A percentile compares a stretch with the other conserved stretches of the same genome.
Evolutionary conservation across 2,797 vertebrate species (phyloP).

Genomic region (Adelosebastes latens): DNA sequence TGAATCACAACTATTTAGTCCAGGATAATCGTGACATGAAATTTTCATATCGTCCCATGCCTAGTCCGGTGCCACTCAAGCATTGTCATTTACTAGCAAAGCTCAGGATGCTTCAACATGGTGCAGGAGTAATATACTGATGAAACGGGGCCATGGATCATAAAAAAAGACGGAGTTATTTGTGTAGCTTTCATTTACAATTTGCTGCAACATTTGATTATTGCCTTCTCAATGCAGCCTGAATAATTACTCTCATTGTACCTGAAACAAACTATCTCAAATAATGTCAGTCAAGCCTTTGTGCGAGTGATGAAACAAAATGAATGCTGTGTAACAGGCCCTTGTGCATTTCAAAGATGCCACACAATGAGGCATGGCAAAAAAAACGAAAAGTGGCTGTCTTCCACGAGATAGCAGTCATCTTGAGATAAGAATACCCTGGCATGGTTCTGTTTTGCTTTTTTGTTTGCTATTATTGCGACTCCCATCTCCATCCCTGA

Average conservation of each 20-base stretch:
- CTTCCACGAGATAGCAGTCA: constrained; percentile 71
- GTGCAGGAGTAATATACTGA: background rate
- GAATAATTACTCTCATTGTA: constrained; percentile 75
- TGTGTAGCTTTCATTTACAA: constrained; percentile 45
- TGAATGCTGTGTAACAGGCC: constrained; percentile 70
- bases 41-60: rapidly evolving
- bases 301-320: constrained; percentile 71
- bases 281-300: constrained; percentile 73
- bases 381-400: constrained; percentile 73
- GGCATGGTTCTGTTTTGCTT: constrained; percentile 59
- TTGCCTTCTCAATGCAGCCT: constrained; percentile 41
- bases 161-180: background rate
- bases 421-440: constrained; percentile 75
- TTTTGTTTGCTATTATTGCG: constrained; percentile 70
- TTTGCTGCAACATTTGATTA: constrained; percentile 45
- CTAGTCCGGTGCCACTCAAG: no score
- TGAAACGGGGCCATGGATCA: background rate
- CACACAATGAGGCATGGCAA: constrained; percentile 66
- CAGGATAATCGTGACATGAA: no score
- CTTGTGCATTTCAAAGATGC: constrained; percentile 73
- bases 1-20: no score
- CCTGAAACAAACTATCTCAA: constrained; percentile 72
- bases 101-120: background rate
- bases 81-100: constrained; percentile 1
- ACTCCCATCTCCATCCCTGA: constrained; percentile 55